Evolutionary conservation across 2,888 invertebrate genomes (phyloP), one percentile per base, ranked within the genome.

Genomic region (Nymphalis urticae): DNA sequence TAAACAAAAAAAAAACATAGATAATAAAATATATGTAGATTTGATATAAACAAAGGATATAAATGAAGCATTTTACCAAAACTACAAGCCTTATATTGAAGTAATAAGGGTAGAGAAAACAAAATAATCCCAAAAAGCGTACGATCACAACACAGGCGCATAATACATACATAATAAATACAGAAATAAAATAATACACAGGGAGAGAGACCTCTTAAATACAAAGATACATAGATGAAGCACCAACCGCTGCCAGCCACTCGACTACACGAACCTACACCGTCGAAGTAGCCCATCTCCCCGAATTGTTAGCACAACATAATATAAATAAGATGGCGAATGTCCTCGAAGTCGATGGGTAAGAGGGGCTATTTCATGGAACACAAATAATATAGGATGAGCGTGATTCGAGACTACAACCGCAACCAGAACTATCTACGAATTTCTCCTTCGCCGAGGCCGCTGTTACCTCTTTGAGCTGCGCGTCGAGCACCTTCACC

Each of bases 401-500:
- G 81, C 83, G 86, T 88, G 88, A 85, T 79, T 77, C 82, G 82
- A 82, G 51, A 75, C 87, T 89, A 90, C 86, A 83, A 84, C 92
- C 91, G 85, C 83, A 87, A 89, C 90, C 90, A 84, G 75, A 74
- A 79, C 87, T 87, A 90, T 85, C 88, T 89, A 89, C 87, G 77
- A 75, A 73, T 76, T 72, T 78, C 81, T 79, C 81, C 80, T 79
- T 72, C 79, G 79, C 76, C 76, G 62, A 64, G 48, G 54, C 67
- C 66, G 66, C 68, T 51, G 76, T 77, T 96, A 98, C 98, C 98
- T 98, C 98, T 95, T 96, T 97, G 82, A 98, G 95, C 92, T 97
- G 96, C 91, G 95, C 95, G 92, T 96, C 96, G 93, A 98, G 95
- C 85, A 96, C 94, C 95, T 97, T 97, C 86, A 98, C 96, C 94